Percentiles rank a stretch among this genome's conserved stretches.
Conservation (phyloP, 2,888 invertebrate genomes). For the Limnephilus auricula region DNA sequence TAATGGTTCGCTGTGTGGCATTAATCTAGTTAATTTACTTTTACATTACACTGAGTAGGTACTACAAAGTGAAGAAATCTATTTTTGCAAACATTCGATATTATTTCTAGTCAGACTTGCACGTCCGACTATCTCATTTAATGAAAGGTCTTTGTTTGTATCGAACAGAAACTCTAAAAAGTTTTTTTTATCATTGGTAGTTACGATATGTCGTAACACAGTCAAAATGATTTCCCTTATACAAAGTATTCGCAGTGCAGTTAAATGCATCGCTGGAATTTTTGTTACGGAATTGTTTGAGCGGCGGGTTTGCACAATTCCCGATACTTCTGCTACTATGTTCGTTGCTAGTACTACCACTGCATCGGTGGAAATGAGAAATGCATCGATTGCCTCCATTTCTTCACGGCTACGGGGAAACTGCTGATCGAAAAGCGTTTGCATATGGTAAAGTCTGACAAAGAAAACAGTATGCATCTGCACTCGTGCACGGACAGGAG, state of each 20-base stretch:
- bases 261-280: conserved; percentile 29
- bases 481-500: background rate
- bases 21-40: too few species aligned
- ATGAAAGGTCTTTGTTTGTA: background rate
- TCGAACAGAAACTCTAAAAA: background rate
- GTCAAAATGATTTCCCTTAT: background rate
- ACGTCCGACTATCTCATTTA: background rate
- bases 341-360: conserved; percentile 25
- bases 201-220: background rate
- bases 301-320: conserved; percentile 43
- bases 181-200: background rate
- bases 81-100: too few species aligned
- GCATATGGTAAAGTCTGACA: conserved; percentile 48
- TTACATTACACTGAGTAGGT: too few species aligned
- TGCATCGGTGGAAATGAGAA: conserved; percentile 63
- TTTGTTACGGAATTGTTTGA: conserved; percentile 45
- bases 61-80: too few species aligned
- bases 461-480: conserved; percentile 40
- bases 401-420: conserved; percentile 49
- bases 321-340: conserved; percentile 47
- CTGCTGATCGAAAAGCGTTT: conserved; percentile 59
- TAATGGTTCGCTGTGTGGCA: too few species aligned
- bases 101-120: too few species aligned
- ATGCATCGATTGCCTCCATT: conserved; percentile 57
- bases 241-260: background rate